Evolutionary conservation across 2,113 vertebrate species (phyloP).

Genomic region (Phasianus colchicus): DNA sequence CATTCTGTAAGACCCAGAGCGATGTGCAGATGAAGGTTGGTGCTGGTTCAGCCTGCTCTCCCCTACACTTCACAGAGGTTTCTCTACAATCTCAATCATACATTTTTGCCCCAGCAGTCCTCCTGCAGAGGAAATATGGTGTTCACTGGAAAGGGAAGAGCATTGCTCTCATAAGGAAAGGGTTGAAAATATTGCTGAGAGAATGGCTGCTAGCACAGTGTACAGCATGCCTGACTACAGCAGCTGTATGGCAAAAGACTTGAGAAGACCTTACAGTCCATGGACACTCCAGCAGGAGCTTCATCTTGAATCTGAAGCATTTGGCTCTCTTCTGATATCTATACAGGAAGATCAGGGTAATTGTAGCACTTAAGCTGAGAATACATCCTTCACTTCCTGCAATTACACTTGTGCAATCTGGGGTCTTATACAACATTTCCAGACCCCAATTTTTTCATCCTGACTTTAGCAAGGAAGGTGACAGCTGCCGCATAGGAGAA

Average conservation of each 20-base stretch:
- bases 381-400: not conserved
- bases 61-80: not conserved
- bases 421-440: not conserved
- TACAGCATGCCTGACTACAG: not conserved
- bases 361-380: not conserved
- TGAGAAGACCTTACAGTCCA: not conserved
- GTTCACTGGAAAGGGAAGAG: not conserved
- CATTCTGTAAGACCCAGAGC: not conserved
- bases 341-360: not conserved
- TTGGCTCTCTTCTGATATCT: not conserved
- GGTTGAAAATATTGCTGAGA: not conserved
- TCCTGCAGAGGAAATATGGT: not conserved
- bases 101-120: not conserved
- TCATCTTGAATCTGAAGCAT: not conserved
- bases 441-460: not conserved
- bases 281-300: not conserved
- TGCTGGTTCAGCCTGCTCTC: not conserved
- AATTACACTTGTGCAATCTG: not conserved
- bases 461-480: not conserved
- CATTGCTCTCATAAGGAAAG: not conserved
- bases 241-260: not conserved
- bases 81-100: accelerated
- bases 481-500: not conserved
- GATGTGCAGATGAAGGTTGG: accelerated
- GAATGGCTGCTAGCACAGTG: not conserved